Evolutionary conservation across 2,113 vertebrate species (phyloP).

Genomic region (Bubo bubo): DNA sequence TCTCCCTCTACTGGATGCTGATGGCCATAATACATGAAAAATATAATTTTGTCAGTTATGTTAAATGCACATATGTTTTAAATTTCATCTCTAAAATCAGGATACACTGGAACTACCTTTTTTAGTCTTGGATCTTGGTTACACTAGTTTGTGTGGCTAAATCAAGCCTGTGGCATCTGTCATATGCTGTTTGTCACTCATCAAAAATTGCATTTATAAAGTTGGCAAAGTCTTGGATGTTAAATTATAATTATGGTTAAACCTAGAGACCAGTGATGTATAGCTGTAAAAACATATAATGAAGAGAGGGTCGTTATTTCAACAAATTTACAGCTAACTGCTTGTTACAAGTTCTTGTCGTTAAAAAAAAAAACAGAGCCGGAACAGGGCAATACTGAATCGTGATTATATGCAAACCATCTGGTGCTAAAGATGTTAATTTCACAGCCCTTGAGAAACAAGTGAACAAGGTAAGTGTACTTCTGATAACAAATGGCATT

Average conservation of each 20-base stretch:
- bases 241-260: neutral
- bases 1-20: neutral
- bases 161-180: neutral
- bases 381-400: neutral
- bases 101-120: neutral
- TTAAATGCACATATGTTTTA: neutral
- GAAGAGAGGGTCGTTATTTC: neutral
- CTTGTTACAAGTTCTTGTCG: neutral
- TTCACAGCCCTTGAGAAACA: neutral
- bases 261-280: neutral
- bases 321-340: neutral
- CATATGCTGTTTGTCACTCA: neutral
- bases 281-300: neutral
- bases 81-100: neutral
- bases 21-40: neutral
- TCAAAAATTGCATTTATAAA: neutral
- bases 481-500: neutral
- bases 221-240: neutral
- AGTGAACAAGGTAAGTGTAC: neutral
- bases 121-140: neutral
- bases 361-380: neutral
- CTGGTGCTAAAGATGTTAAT: slow-evolving; percentile 9
- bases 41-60: neutral
- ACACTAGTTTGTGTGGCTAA: neutral
- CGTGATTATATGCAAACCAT: neutral